phyloP scores from a whole-genome alignment of 1,140 invertebrate genomes.

The Cataglyphis hispanica region DNA sequence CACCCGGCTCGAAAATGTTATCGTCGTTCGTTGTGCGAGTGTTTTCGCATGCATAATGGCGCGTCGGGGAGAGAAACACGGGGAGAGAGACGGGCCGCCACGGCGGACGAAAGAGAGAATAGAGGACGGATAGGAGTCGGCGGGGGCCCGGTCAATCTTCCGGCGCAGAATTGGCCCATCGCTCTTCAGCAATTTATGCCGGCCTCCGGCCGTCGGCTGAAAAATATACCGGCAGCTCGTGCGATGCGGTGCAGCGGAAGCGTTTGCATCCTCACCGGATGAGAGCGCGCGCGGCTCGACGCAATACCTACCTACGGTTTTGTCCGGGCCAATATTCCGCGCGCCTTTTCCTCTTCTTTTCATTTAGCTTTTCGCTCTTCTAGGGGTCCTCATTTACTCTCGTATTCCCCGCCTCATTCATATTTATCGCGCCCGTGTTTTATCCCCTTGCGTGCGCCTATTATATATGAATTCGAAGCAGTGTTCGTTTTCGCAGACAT shows the following conservation, averaged over 20 bases:
- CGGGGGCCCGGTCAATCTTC: conserved; percentile 76
- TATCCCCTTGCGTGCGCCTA: background rate
- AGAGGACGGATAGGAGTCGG: conserved; percentile 39
- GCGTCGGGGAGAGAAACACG: conserved; percentile 26
- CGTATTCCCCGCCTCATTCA: conserved; percentile 34
- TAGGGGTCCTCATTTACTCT: conserved; percentile 29
- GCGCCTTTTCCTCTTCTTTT: background rate
- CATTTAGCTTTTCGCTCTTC: background rate
- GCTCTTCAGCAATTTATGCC: conserved; percentile 77
- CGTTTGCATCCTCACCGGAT: conserved; percentile 55
- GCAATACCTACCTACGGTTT: conserved; percentile 1
- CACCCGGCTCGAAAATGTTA: conserved; percentile 25
- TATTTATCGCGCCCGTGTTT: conserved; percentile 44
- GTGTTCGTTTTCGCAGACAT: conserved; percentile 19
- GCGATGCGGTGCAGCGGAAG: conserved; percentile 48
- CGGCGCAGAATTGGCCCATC: conserved; percentile 76
- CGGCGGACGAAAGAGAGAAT: conserved; percentile 24
- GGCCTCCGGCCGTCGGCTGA: conserved; percentile 65
- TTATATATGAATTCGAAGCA: background rate
- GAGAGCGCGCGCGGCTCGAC: conserved; percentile 5
- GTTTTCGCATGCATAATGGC: conserved; percentile 39
- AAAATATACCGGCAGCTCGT: conserved; percentile 65
- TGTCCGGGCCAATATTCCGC: conserved; percentile 31
- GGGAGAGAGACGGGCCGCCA: background rate
- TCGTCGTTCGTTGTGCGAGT: background rate